Percentiles rank a stretch among this genome's conserved stretches.
Evolutionary conservation across 2,113 vertebrate species (phyloP).

Genomic region (Percopsis transmontana): DNA sequence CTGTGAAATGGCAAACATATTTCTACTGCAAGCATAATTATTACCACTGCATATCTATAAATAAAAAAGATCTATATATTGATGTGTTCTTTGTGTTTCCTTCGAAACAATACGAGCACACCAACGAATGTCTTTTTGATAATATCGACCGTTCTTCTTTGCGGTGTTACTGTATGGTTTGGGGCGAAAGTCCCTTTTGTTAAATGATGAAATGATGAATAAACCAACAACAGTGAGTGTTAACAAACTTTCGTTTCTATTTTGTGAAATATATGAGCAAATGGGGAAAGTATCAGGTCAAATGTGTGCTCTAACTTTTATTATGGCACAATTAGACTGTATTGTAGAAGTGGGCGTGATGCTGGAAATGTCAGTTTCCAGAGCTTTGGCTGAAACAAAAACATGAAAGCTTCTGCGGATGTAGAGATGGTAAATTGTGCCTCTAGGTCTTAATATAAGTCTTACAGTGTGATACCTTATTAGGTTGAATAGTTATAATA

Average conservation of each 20-base stretch:
- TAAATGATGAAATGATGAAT: neutral
- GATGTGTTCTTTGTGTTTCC: slow-evolving; percentile 2
- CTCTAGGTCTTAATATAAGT: slow-evolving; percentile 2
- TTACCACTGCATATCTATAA: slow-evolving; percentile 11
- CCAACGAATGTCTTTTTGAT: too few species aligned
- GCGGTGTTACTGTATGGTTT: neutral
- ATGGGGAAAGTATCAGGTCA: slow-evolving; percentile 18
- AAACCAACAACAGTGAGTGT: neutral
- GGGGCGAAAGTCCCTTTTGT: neutral
- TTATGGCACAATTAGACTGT: slow-evolving; percentile 23
- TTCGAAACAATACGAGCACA: neutral
- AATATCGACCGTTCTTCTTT: neutral
- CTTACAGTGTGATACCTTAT: slow-evolving; percentile 1
- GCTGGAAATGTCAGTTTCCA: slow-evolving; percentile 30
- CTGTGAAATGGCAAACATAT: slow-evolving; percentile 8
- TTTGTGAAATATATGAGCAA: slow-evolving; percentile 4
- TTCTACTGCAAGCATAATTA: slow-evolving; percentile 16
- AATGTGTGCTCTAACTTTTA: neutral
- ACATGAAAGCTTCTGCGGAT: slow-evolving; percentile 1
- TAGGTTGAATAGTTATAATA: neutral
- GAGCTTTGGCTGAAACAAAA: slow-evolving; percentile 26
- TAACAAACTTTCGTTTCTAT: slow-evolving; percentile 5
- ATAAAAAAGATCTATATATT: slow-evolving; percentile 30
- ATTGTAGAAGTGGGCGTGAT: slow-evolving; percentile 9
- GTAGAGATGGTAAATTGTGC: slow-evolving; percentile 13